A percentile compares a stretch with the other conserved stretches of the same genome.
These are phyloP conservation scores for Eumaeus atala DNA, from an alignment of 1,140 invertebrate genomes.

Conservation along the genomic window DNA sequence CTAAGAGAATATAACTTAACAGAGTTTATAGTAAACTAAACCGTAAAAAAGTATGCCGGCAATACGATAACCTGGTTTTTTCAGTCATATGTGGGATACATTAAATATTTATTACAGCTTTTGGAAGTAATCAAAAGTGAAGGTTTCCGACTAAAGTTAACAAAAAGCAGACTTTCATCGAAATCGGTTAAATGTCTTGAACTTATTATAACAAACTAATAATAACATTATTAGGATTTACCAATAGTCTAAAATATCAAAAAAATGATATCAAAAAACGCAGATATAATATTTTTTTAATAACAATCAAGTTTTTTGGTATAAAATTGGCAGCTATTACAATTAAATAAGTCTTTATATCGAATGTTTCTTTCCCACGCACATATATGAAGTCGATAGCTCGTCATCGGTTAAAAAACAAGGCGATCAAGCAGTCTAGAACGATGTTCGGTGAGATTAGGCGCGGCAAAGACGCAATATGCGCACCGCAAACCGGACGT, in stretches of 20 bases:
- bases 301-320: conserved; percentile 11
- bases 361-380: conserved; percentile 26
- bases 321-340: conserved; percentile 17
- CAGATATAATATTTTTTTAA: conserved; percentile 10
- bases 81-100: too few relatives aligned
- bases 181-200: too few relatives aligned
- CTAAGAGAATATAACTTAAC: too few relatives aligned
- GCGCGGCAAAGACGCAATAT: conserved; percentile 51
- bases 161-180: too few relatives aligned
- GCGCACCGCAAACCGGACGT: conserved; percentile 57
- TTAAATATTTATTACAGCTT: too few relatives aligned
- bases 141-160: too few relatives aligned
- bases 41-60: too few relatives aligned
- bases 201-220: too few relatives aligned
- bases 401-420: conserved; percentile 44
- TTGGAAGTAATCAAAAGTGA: too few relatives aligned
- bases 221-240: too few relatives aligned
- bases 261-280: background rate
- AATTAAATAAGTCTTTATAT: conserved; percentile 14
- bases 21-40: too few relatives aligned
- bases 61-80: too few relatives aligned
- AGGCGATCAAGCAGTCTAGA: conserved; percentile 36
- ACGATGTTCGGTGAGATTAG: conserved; percentile 53
- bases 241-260: background rate
- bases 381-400: conserved; percentile 24